Percentiles rank a stretch among this genome's conserved stretches.
Evolutionary conservation across 2,888 invertebrate genomes (phyloP).

Genomic region (Malachius bipustulatus): DNA sequence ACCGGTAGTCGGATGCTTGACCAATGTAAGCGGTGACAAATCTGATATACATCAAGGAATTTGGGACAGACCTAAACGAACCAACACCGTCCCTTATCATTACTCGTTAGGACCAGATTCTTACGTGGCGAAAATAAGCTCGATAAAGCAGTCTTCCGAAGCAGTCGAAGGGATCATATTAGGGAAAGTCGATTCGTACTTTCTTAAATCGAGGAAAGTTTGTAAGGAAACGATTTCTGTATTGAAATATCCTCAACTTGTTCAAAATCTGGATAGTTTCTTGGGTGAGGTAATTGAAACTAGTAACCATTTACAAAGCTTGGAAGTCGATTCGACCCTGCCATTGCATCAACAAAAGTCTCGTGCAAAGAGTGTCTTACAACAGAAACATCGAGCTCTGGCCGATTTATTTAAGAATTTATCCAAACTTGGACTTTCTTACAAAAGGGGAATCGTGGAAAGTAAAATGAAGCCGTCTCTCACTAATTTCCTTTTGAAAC

Average conservation of each 20-base stretch:
- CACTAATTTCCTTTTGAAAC: slow-evolving; percentile 52
- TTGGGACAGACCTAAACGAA: slow-evolving; percentile 49
- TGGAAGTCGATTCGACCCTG: slow-evolving; percentile 47
- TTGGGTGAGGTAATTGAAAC: slow-evolving; percentile 55
- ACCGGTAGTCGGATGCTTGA: slow-evolving; percentile 38
- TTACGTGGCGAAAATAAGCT: slow-evolving; percentile 27
- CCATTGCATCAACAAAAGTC: slow-evolving; percentile 64
- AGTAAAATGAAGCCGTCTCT: slow-evolving; percentile 41
- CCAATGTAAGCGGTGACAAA: slow-evolving; percentile 32
- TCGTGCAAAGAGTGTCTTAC: slow-evolving; percentile 67
- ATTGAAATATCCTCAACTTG: slow-evolving; percentile 46
- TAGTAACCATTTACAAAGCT: slow-evolving; percentile 52
- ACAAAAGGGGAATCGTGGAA: slow-evolving; percentile 63
- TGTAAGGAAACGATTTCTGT: slow-evolving; percentile 50
- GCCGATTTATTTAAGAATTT: slow-evolving; percentile 77
- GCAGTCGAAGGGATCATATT: no score
- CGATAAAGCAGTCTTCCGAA: no score
- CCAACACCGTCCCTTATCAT: slow-evolving; percentile 37
- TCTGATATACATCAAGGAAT: slow-evolving; percentile 43
- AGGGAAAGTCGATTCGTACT: slow-evolving; percentile 27
- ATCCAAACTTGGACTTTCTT: slow-evolving; percentile 63
- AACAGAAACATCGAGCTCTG: slow-evolving; percentile 74
- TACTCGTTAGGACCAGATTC: slow-evolving; percentile 36
- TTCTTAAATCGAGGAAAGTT: slow-evolving; percentile 49
- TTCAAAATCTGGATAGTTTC: slow-evolving; percentile 53